Conservation (phyloP, 2,888 invertebrate genomes). For the Acronicta alni region DNA sequence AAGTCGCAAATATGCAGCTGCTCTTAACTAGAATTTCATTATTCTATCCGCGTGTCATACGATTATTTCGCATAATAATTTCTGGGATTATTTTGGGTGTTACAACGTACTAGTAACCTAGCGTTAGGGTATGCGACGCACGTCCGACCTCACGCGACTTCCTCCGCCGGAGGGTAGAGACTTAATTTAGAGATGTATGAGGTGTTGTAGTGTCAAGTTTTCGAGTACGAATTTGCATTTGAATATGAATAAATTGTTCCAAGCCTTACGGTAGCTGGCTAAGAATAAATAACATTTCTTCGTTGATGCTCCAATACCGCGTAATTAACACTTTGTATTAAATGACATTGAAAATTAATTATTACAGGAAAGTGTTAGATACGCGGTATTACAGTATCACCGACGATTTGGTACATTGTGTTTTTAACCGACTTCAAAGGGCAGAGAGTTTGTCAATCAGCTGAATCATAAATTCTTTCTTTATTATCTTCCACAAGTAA, state of each 20-base stretch:
- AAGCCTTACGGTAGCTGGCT: neutral
- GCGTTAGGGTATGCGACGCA: conserved; percentile 41
- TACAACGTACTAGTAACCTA: conserved; percentile 38
- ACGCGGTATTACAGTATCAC: too few species aligned
- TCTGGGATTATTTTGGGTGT: conserved; percentile 46
- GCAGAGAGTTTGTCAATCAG: too few species aligned
- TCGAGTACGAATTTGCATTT: conserved; percentile 38
- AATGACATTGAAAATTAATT: too few species aligned
- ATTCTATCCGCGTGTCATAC: conserved; percentile 39
- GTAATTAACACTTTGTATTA: too few species aligned
- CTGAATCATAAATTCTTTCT: too few species aligned
- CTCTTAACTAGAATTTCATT: conserved; percentile 29
- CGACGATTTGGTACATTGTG: too few species aligned
- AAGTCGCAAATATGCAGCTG: conserved; percentile 7
- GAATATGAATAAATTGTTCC: conserved; percentile 40
- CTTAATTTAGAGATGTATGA: conserved; percentile 45
- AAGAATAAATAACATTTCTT: conserved; percentile 10
- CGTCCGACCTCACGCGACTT: conserved; percentile 45
- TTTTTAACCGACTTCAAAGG: too few species aligned
- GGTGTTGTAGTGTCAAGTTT: conserved; percentile 47
- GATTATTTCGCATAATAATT: conserved; percentile 57
- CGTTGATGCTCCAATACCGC: too few species aligned
- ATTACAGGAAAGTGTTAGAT: too few species aligned
- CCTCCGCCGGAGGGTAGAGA: conserved; percentile 37
- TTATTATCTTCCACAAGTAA: too few species aligned